Base-by-base conservation (phyloP, 1,140 invertebrate genomes). In the Lerema accius region DNA sequence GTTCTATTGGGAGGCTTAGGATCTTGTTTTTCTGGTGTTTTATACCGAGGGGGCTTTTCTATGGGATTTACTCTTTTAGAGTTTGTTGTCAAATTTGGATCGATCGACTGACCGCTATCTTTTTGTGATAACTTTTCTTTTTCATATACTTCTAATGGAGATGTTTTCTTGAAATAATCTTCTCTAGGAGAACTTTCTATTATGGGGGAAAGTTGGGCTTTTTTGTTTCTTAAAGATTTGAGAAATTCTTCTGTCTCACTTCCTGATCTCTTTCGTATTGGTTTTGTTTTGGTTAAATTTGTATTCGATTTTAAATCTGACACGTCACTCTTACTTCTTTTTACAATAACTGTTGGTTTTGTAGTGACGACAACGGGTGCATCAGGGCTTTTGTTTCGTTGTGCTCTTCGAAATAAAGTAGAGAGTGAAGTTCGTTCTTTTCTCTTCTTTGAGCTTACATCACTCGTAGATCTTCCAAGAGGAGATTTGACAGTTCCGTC, bases 181-280 rank as follows among this genome's bases (percentile, higher is more conserved):
- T 94, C 94, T 37, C 92, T 78, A 69, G 94, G 91, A 76, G 92
- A 84, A 89, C 93, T 81, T 87, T 96, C 95, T 49, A 95, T 96
- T 59, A 96, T 96, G 0, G 95, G 95, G 11, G 95, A 95, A n/a
- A 96, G 71, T 73, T 95, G 95, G 53, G 93, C 93, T 77, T 93
- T 94, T 60, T 92, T 92, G 58, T 90, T 91, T 69, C 87, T 78
- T 16, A 91, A 72, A 4, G 90, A 92, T 60, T 90, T 92, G n/a
- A 91, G 74, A 67, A 91, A 91, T 70, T 92, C 91, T 79, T 92
- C 90, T 32, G 89, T 90, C 73, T 91, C 90, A 68, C 90, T 91
- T 17, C 91, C 90, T 0, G 91, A 88, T 80, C 89, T 84, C 71
- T 91, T 92, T 14, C 86, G 78, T 56, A 86, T 84, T n/a, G 83